phyloP scores from a whole-genome alignment of 2,797 vertebrate species.

The Sebastes trivittatus region DNA sequence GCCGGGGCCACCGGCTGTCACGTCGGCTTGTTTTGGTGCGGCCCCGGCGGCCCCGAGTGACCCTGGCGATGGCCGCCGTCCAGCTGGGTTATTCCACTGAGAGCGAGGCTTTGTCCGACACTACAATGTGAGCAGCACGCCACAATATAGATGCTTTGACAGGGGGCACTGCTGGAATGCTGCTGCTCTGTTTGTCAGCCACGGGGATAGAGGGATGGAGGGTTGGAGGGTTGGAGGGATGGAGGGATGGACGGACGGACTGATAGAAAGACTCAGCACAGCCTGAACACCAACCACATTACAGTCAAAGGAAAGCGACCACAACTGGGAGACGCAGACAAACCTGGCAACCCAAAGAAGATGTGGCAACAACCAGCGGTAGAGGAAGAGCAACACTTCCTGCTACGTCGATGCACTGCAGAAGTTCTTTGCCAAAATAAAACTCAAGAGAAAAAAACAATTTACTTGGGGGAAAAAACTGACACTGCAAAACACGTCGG shows the following conservation, averaged over 20 bases:
- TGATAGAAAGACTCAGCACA: background rate
- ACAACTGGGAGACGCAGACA: background rate
- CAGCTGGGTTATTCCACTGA: conserved; percentile 72
- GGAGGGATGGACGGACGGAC: background rate
- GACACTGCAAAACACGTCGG: background rate
- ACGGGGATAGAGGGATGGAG: background rate
- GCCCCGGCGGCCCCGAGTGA: conserved; percentile 65
- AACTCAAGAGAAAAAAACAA: background rate
- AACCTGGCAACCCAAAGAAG: background rate
- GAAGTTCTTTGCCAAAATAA: background rate
- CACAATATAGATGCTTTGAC: conserved; percentile 75
- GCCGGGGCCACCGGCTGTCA: conserved; percentile 14
- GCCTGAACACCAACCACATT: background rate
- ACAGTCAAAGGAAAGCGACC: background rate
- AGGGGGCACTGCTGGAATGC: conserved; percentile 71
- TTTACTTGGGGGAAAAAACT: background rate
- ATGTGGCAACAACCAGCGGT: background rate
- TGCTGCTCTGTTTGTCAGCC: conserved; percentile 46
- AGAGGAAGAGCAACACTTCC: background rate
- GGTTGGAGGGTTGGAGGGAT: background rate
- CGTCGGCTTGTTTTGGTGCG: conserved; percentile 49
- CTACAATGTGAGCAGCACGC: conserved; percentile 73
- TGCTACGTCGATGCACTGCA: background rate
- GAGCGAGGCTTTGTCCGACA: conserved; percentile 74
- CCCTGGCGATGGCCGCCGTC: conserved; percentile 60